Conservation (phyloP, 2,888 invertebrate genomes). For the Eurytoma californica region DNA sequence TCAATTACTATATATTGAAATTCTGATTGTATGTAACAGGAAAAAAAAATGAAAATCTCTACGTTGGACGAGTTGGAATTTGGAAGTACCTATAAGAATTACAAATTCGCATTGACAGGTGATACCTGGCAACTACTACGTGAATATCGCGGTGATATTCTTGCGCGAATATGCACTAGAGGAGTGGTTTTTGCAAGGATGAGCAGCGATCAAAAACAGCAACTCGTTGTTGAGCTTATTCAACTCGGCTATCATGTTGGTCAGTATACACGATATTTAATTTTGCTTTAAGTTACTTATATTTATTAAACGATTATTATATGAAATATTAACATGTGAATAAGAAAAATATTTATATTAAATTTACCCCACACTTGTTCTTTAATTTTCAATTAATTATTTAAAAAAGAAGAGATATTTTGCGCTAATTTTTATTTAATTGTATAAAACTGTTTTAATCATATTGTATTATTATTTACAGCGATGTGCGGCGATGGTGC, state of each 20-base stretch:
- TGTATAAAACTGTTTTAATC: conserved; percentile 9
- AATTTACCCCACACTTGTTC: too few relatives aligned
- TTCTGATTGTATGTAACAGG: conserved; percentile 1
- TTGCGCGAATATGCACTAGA: conserved; percentile 80
- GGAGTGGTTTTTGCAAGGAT: conserved; percentile 91
- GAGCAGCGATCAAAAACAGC: conserved; percentile 88
- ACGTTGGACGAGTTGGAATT: conserved; percentile 65
- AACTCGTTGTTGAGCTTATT: conserved; percentile 84
- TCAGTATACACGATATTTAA: conserved; percentile 50
- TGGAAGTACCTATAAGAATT: conserved; percentile 61
- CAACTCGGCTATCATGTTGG: conserved; percentile 83
- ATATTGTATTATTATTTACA: conserved; percentile 54
- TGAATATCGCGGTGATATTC: conserved; percentile 82
- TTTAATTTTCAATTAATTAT: background rate
- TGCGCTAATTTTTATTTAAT: background rate
- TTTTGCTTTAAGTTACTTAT: background rate
- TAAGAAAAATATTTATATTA: too few relatives aligned
- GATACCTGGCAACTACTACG: conserved; percentile 86
- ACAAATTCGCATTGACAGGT: conserved; percentile 81
- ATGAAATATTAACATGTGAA: too few relatives aligned
- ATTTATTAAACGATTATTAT: background rate
- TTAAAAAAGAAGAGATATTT: background rate
- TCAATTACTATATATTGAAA: conserved; percentile 1
- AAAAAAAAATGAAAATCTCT: conserved; percentile 46
- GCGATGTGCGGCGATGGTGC: conserved; percentile 85